These are phyloP conservation scores for Argopecten irradians DNA, from an alignment of 1,140 invertebrate genomes.

Conservation along the genomic window DNA sequence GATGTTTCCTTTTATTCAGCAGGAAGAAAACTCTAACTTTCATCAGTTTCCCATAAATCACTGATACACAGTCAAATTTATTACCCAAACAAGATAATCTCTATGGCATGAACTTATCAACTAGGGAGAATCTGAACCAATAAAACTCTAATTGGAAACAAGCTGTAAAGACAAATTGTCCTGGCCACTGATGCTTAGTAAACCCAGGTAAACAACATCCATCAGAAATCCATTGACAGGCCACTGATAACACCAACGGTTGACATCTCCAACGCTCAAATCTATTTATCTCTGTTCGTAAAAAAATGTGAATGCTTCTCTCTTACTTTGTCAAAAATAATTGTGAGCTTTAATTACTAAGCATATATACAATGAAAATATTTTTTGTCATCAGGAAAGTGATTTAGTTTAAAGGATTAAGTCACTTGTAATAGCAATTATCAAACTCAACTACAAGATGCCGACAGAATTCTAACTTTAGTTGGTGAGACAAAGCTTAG, in stretches of 20 bases:
- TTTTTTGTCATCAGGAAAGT: too few species aligned
- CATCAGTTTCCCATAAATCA: slow-evolving; percentile 6
- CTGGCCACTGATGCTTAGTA: neutral
- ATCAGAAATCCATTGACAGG: neutral
- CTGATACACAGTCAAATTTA: neutral
- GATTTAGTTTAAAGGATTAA: too few species aligned
- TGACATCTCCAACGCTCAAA: neutral
- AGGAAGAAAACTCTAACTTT: neutral
- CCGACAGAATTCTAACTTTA: too few species aligned
- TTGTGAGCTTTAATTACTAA: neutral
- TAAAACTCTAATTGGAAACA: slow-evolving; percentile 4
- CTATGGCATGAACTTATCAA: neutral
- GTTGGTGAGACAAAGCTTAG: too few species aligned
- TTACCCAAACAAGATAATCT: slow-evolving; percentile 12
- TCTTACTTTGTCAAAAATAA: neutral
- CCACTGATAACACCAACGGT: neutral
- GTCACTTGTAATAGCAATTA: too few species aligned
- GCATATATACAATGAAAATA: too few species aligned
- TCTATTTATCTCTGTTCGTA: neutral
- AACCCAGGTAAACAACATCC: neutral
- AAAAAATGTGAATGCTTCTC: too few species aligned
- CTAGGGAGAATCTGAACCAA: neutral
- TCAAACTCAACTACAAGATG: too few species aligned
- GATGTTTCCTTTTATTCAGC: neutral
- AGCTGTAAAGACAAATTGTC: slow-evolving; percentile 2